phyloP scores from a whole-genome alignment of 2,888 invertebrate species.

The Drosophila subquinaria region DNA sequence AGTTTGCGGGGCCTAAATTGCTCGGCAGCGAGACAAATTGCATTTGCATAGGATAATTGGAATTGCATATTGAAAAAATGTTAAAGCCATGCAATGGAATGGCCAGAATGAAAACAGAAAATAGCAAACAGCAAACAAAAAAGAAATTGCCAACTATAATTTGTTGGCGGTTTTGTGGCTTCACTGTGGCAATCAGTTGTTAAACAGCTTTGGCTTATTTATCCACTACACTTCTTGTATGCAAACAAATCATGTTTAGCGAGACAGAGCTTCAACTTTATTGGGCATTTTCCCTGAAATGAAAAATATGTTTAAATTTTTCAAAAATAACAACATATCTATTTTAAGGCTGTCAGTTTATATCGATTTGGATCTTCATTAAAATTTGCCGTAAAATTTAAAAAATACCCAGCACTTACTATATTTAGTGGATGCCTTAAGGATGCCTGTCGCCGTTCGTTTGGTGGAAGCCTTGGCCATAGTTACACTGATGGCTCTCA shows the following conservation, averaged over 20 bases:
- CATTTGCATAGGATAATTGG: constrained; percentile 80
- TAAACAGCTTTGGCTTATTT: constrained; percentile 45
- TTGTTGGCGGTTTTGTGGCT: constrained; percentile 62
- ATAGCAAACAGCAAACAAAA: neutral
- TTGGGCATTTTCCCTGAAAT: neutral
- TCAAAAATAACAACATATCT: neutral
- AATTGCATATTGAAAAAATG: constrained; percentile 73
- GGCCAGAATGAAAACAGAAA: neutral
- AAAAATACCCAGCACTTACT: neutral
- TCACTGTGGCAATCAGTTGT: constrained; percentile 21
- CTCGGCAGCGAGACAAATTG: constrained; percentile 75
- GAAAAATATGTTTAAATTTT: neutral
- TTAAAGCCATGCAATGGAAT: constrained; percentile 52
- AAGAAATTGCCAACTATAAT: constrained; percentile 68
- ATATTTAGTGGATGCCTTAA: constrained; percentile 3
- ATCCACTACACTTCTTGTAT: constrained; percentile 28
- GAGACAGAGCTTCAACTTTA: neutral
- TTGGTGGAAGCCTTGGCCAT: constrained; percentile 63
- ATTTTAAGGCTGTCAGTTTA: constrained; percentile 19
- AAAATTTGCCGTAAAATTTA: constrained; percentile 1
- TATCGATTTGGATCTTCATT: constrained; percentile 4
- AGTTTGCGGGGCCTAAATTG: constrained; percentile 60
- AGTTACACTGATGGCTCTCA: constrained; percentile 58
- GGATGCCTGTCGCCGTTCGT: constrained; percentile 65
- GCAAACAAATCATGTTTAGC: neutral